These are phyloP conservation scores for Himalopsyche tibetana DNA, from an alignment of 2,888 invertebrate genomes.

Conservation along the genomic window DNA sequence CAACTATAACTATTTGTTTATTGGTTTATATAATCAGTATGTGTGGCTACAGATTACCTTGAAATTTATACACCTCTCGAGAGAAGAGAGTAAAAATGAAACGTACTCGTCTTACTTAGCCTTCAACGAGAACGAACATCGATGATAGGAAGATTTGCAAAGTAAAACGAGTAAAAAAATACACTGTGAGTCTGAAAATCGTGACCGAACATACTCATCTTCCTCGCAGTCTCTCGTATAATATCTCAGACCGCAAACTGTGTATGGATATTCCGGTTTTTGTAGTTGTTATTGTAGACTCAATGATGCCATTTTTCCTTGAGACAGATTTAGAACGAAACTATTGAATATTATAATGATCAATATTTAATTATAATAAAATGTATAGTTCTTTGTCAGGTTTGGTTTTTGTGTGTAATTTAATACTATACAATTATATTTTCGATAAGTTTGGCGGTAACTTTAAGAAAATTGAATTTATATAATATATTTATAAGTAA, in stretches of 20 bases:
- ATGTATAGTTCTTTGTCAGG: no score
- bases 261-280: constrained; percentile 2
- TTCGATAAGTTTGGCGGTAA: no score
- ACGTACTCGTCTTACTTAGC: neutral
- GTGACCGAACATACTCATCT: neutral
- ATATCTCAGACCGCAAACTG: neutral
- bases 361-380: no score
- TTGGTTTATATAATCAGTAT: no score
- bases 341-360: no score
- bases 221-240: neutral
- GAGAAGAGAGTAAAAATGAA: neutral
- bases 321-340: neutral
- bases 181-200: neutral
- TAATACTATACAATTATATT: no score
- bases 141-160: constrained; percentile 17
- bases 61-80: neutral
- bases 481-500: no score
- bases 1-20: no score
- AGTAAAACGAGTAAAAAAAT: constrained; percentile 14
- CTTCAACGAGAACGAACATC: neutral
- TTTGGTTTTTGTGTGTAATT: no score
- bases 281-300: neutral
- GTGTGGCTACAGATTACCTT: neutral
- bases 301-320: constrained; percentile 19
- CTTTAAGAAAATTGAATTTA: no score